Evolutionary conservation across 2,113 vertebrate species (phyloP), one percentile per base, ranked within the genome.

Genomic region (Andinoacara biseriatus): DNA sequence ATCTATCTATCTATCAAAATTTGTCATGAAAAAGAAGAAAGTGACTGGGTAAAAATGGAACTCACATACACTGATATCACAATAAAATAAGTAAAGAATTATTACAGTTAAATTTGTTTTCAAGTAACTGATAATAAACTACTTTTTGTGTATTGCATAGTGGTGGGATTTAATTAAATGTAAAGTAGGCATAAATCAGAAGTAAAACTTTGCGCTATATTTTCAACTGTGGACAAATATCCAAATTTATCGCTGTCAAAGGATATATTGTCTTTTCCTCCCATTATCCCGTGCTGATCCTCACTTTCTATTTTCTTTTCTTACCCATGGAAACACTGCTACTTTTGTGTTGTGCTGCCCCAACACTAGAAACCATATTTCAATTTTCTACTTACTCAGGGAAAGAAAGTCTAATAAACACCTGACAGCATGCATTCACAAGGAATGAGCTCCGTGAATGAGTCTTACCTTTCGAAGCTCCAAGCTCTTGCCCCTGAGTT

Each of bases 351-450:
- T 59, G n/a, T 54, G 17, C 1, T 60, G 18, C 26, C 46, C 54
- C 67, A 74, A 63, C 74, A 33, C 31, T 79, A 57, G 24, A 85
- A 81, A 86, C 58, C 40, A 61, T 63, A 49, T 35, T 20, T 74
- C 17, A 57, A 10, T 76, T 77, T 83, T 69, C 54, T 69, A 29
- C 59, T 58, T 52, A 40, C 43, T 40, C 1, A 14, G 58, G 24
- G 74, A 93, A 76, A 86, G 85, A 91, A 93, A 92, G 67, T 49
- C 18, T 22, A 43, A 33, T 3, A 43, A 35, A 82, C 65, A 86
- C 81, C 85, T 85, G 86, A 83, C 8, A 7, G 29, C 26, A 3
- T 22, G 10, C 24, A 82, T 62, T 65, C 65, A 29, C 13, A 18
- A 78, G n/a, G 65, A 33, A 72, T 60, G 31, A 83, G 33, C 31